phyloP scores from a whole-genome alignment of 2,113 vertebrate species.

The Cricetomys ansorgei region DNA sequence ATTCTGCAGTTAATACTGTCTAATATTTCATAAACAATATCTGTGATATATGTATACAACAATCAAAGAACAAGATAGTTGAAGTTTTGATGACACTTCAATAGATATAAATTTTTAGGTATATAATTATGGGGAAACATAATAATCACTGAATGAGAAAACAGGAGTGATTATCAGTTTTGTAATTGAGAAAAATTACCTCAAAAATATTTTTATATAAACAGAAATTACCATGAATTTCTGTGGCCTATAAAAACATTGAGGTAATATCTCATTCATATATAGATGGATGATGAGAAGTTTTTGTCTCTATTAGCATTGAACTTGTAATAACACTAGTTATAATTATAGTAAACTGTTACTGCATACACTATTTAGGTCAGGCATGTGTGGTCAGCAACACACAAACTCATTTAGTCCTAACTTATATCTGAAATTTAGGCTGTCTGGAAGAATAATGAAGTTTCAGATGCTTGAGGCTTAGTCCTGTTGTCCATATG shows the following conservation, averaged over 20 bases:
- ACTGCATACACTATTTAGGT: background rate
- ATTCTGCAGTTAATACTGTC: background rate
- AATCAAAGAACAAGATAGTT: background rate
- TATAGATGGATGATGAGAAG: background rate
- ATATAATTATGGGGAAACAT: background rate
- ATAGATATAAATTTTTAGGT: background rate
- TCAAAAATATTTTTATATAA: background rate
- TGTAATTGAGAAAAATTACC: background rate
- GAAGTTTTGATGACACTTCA: background rate
- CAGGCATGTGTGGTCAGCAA: background rate
- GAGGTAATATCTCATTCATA: rapidly evolving
- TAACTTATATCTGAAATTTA: background rate
- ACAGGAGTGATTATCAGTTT: background rate
- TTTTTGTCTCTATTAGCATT: background rate
- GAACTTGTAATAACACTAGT: background rate
- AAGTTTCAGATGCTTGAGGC: background rate
- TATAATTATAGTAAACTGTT: background rate
- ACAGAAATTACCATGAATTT: background rate
- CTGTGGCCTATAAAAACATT: background rate
- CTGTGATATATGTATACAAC: background rate
- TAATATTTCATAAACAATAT: background rate
- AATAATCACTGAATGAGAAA: background rate
- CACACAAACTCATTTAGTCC: background rate
- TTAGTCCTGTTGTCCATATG: background rate
- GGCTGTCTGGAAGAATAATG: background rate